phyloP scores from a whole-genome alignment of 2,888 invertebrate species.

The Macropis europaea region DNA sequence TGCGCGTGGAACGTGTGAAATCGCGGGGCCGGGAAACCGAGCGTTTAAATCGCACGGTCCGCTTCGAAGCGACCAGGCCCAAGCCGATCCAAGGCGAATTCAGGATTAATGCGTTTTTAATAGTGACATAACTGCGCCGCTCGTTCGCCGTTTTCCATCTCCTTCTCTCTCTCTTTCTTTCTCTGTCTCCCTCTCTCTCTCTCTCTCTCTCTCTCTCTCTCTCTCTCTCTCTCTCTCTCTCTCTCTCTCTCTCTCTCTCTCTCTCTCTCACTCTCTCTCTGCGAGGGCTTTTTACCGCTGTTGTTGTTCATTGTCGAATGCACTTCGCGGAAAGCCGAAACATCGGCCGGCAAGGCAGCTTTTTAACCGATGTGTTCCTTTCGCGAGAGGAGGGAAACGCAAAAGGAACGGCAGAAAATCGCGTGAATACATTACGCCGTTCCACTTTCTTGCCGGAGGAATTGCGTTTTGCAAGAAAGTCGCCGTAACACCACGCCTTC shows the following conservation, averaged over 20 bases:
- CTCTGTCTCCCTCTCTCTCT: neutral
- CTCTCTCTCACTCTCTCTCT: neutral
- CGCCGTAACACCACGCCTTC: constrained; percentile 27
- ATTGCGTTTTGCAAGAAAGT: constrained; percentile 53
- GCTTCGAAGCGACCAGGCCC: constrained; percentile 29
- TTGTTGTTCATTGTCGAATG: constrained; percentile 31
- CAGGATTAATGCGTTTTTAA: constrained; percentile 76
- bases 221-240: constrained; percentile 12
- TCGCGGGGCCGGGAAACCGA: constrained; percentile 44
- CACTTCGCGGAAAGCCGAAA: constrained; percentile 51
- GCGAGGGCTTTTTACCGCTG: constrained; percentile 23
- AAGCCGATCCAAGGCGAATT: constrained; percentile 60
- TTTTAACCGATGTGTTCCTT: constrained; percentile 55
- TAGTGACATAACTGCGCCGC: constrained; percentile 70
- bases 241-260: neutral
- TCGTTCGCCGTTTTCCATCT: constrained; percentile 20
- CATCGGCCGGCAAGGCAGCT: constrained; percentile 20
- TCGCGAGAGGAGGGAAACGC: neutral
- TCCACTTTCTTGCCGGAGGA: constrained; percentile 51
- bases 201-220: neutral
- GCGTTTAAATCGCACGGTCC: constrained; percentile 49
- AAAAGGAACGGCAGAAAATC: constrained; percentile 46
- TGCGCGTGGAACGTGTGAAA: constrained; percentile 48
- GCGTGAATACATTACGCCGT: constrained; percentile 55
- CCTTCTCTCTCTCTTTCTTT: neutral